These are phyloP conservation scores for Battus philenor DNA, from an alignment of 1,140 invertebrate species.

Conservation along the genomic window DNA sequence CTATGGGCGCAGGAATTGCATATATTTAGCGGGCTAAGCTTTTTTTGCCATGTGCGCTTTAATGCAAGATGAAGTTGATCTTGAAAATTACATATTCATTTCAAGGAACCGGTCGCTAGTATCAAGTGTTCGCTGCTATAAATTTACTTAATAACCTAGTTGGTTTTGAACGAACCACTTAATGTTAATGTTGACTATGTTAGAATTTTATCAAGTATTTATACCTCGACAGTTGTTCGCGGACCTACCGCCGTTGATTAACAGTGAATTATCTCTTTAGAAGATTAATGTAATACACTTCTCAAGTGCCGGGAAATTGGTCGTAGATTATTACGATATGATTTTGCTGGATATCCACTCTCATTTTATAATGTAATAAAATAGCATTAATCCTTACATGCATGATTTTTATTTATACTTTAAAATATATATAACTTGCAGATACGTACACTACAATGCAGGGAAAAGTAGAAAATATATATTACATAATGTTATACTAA, in stretches of 20 bases:
- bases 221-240: slow-evolving; percentile 5
- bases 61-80: slow-evolving; percentile 26
- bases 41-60: slow-evolving; percentile 24
- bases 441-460: too few species aligned
- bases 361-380: too few species aligned
- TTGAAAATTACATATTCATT: slow-evolving; percentile 19
- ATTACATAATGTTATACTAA: too few species aligned
- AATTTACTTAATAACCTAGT: slow-evolving; percentile 20
- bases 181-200: slow-evolving; percentile 11
- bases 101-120: slow-evolving; percentile 11
- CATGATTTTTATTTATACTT: too few species aligned
- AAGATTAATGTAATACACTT: slow-evolving; percentile 13
- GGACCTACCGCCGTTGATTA: slow-evolving; percentile 13
- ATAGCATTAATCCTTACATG: too few species aligned
- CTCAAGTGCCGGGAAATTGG: background rate
- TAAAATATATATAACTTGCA: too few species aligned
- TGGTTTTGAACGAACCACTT: slow-evolving; percentile 11
- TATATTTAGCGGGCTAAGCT: slow-evolving; percentile 28
- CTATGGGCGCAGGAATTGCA: slow-evolving; percentile 45
- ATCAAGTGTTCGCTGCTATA: slow-evolving; percentile 9
- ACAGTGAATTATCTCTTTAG: slow-evolving; percentile 11
- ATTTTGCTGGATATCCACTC: too few species aligned
- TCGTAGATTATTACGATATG: too few species aligned
- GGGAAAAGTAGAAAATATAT: too few species aligned
- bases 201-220: slow-evolving; percentile 16